Percentiles rank a stretch among this genome's conserved stretches.
These are phyloP conservation scores for Ceyx margarethae DNA, from an alignment of 2,113 vertebrate genomes.

Conservation along the genomic window DNA sequence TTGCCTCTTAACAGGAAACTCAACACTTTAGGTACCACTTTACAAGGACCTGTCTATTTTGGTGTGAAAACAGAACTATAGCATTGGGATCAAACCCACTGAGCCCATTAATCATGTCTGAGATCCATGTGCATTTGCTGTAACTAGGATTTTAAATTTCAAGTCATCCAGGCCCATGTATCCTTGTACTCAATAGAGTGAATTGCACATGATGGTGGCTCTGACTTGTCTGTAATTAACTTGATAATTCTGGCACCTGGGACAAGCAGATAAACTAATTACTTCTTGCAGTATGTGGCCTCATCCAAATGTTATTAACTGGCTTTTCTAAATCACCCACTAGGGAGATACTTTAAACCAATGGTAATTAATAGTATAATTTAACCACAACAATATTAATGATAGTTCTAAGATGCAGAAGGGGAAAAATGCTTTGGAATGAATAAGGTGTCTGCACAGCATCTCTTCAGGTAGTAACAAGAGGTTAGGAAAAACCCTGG, in stretches of 20 bases:
- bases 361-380: not conserved
- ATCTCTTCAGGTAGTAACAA: not conserved
- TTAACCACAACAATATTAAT: not conserved
- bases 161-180: not conserved
- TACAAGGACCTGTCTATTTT: not conserved
- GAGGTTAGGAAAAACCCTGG: not conserved
- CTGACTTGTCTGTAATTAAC: not conserved
- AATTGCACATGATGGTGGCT: not conserved
- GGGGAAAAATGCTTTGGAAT: not conserved
- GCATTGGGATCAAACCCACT: not conserved
- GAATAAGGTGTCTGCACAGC: not conserved
- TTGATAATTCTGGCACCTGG: not conserved
- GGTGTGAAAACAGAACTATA: not conserved
- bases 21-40: not conserved
- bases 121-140: not conserved
- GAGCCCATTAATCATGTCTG: not conserved
- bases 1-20: not conserved
- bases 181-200: not conserved
- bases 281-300: not conserved
- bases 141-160: not conserved
- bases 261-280: not conserved
- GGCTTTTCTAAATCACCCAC: not conserved
- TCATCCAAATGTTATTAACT: not conserved
- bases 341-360: not conserved
- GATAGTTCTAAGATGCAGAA: not conserved